Evolutionary conservation across 1,140 invertebrate species (phyloP), one percentile per base, ranked within the genome.

Genomic region (Leptinotarsa defecta): DNA sequence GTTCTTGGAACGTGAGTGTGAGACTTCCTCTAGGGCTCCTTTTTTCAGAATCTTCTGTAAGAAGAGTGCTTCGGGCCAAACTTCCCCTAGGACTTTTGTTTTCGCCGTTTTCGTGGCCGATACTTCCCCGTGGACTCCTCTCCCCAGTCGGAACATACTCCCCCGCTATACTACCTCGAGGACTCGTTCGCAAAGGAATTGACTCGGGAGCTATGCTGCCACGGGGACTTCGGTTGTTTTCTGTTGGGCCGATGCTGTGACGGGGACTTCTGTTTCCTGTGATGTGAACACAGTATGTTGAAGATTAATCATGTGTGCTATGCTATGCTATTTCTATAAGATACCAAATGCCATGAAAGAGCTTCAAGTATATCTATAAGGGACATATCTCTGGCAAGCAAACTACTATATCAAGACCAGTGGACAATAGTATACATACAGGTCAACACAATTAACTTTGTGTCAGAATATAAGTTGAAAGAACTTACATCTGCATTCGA

Each of bases 91-190:
- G 89, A 85, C 91, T 91, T 71, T 88, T 87, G 75, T 87, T 89
- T 64, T 68, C 79, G 8, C 73, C 79, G 20, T 77, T 81, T 72
- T 88, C 89, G 2, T 88, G 87, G 3, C 85, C 86, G 48, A 92
- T 88, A 19, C 91, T 91, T 5, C 91, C 91, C 68, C 91, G 83
- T 8, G 90, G 90, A 81, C 89, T 91, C 68, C 89, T 85, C 17
- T 76, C 68, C 15, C 76, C 75, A 27, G 70, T 20, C 6, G 57
- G n/a, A 61, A 74, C 74, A 19, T 75, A 74, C 15, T 90, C 89
- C 4, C 88, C 87, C 4, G 83, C 87, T 76, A 91, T 87, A 61
- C 90, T 91, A 0, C 89, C 90, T 75, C 91, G 82, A 0, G 91
- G 91, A 84, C 89, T 91, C 2, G 87, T 89, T 48, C 86, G 82